These are phyloP conservation scores for Agrilus mali DNA, from an alignment of 2,888 invertebrate genomes.

Conservation along the genomic window DNA sequence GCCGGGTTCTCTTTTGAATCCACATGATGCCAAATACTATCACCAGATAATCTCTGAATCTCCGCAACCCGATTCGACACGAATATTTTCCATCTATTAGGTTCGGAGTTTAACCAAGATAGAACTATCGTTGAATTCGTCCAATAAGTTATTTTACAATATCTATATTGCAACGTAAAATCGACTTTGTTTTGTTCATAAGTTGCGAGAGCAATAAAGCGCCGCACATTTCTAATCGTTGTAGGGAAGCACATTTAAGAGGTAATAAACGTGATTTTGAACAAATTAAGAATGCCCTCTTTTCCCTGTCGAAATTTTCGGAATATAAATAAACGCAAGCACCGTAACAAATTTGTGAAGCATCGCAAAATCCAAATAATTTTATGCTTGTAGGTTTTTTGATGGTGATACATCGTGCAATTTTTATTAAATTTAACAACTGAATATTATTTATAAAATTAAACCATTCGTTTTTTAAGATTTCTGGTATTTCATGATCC, in stretches of 20 bases:
- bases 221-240: constrained; percentile 19
- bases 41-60: constrained; percentile 4
- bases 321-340: constrained; percentile 3
- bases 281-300: constrained; percentile 1
- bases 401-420: too few relatives aligned
- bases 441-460: not conserved
- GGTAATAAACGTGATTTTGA: constrained; percentile 8
- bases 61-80: constrained; percentile 13
- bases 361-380: constrained; percentile 13
- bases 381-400: constrained; percentile 2
- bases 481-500: constrained; percentile 16
- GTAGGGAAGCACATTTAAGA: constrained; percentile 12
- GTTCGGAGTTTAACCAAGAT: constrained; percentile 14
- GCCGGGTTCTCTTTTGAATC: constrained; percentile 6
- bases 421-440: too few relatives aligned
- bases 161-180: not conserved
- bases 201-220: too few relatives aligned
- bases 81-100: constrained; percentile 13
- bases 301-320: not conserved
- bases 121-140: constrained; percentile 20
- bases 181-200: constrained; percentile 11
- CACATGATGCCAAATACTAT: constrained; percentile 7
- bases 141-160: constrained; percentile 9
- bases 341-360: constrained; percentile 5
- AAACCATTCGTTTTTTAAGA: constrained; percentile 5